A percentile compares a stretch with the other conserved stretches of the same genome.
phyloP scores from a whole-genome alignment of 1,140 invertebrate genomes.

The Ostrea edulis region DNA sequence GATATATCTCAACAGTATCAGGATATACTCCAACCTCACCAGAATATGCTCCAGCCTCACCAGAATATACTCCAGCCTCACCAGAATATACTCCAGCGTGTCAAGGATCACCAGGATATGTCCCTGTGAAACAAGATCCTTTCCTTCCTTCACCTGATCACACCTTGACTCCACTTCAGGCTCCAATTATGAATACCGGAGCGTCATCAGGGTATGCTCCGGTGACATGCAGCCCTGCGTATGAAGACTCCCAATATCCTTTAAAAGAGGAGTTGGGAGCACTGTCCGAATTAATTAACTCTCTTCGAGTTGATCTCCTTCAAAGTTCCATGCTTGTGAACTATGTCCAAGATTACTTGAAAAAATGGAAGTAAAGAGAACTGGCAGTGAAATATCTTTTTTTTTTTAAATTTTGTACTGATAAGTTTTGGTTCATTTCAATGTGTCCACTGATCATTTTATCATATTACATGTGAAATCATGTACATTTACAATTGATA shows the following conservation, averaged over 20 bases:
- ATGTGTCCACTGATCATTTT: too few relatives aligned
- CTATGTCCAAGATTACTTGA: constrained; percentile 8
- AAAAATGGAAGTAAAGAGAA: constrained; percentile 18
- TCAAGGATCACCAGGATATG: not conserved
- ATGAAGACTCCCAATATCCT: not conserved
- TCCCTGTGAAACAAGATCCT: not conserved
- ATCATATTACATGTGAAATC: too few relatives aligned
- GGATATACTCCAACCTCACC: not conserved
- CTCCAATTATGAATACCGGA: not conserved
- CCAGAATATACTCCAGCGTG: not conserved
- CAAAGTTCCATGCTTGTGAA: constrained; percentile 40
- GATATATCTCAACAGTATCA: too few relatives aligned
- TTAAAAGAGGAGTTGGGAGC: constrained; percentile 21
- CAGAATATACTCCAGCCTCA: not conserved
- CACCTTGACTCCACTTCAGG: constrained; percentile 13
- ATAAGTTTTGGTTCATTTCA: too few relatives aligned
- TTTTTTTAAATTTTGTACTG: not conserved
- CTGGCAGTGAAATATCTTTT: not conserved
- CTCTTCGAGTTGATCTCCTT: constrained; percentile 17
- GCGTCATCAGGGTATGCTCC: constrained; percentile 9
- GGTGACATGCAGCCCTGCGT: not conserved
- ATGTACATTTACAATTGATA: too few relatives aligned
- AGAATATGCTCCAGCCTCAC: not conserved
- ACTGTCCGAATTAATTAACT: constrained; percentile 13
- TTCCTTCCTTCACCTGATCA: constrained; percentile 23